Evolutionary conservation across 1,140 invertebrate genomes (phyloP).

Genomic region (Zaprionus nigranus): DNA sequence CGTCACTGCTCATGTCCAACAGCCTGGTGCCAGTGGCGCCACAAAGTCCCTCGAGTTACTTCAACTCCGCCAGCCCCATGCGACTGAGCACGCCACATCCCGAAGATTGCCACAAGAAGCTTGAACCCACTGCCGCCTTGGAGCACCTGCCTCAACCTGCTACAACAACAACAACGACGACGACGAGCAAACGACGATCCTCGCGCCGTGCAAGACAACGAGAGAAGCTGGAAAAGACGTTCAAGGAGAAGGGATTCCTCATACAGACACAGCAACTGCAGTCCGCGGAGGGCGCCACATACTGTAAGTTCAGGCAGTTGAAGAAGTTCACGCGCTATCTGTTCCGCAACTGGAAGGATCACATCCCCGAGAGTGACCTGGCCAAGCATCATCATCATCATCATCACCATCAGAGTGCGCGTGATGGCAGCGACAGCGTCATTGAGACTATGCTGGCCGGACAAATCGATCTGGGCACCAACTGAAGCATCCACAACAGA

Average conservation of each 20-base stretch:
- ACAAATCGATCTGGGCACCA: constrained; percentile 22
- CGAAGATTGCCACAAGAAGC: constrained; percentile 24
- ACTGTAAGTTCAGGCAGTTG: constrained; percentile 96
- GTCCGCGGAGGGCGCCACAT: constrained; percentile 95
- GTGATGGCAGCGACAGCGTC: constrained; percentile 21
- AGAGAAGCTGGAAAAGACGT: constrained; percentile 95
- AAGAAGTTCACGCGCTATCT: constrained; percentile 96
- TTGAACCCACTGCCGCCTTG: constrained; percentile 27
- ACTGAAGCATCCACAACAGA: constrained; percentile 6
- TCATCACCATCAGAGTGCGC: background rate
- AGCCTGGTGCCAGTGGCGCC: constrained; percentile 46
- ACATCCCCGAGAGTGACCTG: constrained; percentile 91
- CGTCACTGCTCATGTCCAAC: constrained; percentile 59
- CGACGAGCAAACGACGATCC: constrained; percentile 87
- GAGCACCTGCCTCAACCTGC: background rate
- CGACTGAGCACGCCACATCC: constrained; percentile 23
- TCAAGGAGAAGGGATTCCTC: constrained; percentile 95
- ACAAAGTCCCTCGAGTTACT: constrained; percentile 57
- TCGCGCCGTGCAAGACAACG: constrained; percentile 92
- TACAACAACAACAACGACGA: constrained; percentile 17
- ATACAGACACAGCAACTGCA: constrained; percentile 96
- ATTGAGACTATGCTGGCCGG: constrained; percentile 47
- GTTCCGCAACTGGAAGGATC: constrained; percentile 96
- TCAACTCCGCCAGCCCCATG: constrained; percentile 58
- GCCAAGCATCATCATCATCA: constrained; percentile 43